Evolutionary conservation across 1,140 invertebrate species (phyloP).

Genomic region (Zaprionus capensis): DNA sequence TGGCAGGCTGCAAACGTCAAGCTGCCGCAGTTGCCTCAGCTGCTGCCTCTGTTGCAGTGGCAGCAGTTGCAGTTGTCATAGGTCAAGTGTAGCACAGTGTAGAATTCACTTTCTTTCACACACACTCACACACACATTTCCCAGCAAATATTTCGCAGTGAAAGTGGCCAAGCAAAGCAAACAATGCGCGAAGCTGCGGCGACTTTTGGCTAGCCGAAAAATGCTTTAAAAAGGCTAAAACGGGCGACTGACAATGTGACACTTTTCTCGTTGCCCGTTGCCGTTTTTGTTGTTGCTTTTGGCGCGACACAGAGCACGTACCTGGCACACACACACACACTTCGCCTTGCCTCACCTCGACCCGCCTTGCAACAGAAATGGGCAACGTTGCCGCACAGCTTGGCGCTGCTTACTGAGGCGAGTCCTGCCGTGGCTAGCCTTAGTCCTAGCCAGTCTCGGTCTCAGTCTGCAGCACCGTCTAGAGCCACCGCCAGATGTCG

Average conservation of each 20-base stretch:
- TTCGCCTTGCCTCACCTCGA: neutral
- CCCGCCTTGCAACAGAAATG: constrained; percentile 4
- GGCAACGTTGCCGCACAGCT: constrained; percentile 27
- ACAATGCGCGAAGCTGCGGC: constrained; percentile 42
- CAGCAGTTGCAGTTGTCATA: constrained; percentile 68
- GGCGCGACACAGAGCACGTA: constrained; percentile 10
- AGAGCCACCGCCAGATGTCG: constrained; percentile 69
- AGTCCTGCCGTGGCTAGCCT: constrained; percentile 24
- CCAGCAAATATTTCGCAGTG: constrained; percentile 63
- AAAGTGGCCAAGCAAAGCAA: constrained; percentile 64
- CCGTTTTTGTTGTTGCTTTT: constrained; percentile 31
- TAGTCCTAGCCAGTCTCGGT: constrained; percentile 64
- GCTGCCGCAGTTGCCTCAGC: constrained; percentile 35
- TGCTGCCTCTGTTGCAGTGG: constrained; percentile 40
- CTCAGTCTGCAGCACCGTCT: constrained; percentile 5
- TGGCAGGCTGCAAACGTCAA: constrained; percentile 66
- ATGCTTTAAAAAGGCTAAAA: constrained; percentile 49
- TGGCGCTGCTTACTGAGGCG: constrained; percentile 34
- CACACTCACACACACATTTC: constrained; percentile 40
- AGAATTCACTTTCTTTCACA: constrained; percentile 79
- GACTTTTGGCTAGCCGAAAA: constrained; percentile 39
- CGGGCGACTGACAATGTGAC: constrained; percentile 68
- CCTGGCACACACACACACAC: constrained; percentile 51
- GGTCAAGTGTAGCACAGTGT: constrained; percentile 79
- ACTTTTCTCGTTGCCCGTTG: constrained; percentile 42